Base-by-base conservation (phyloP, 1,140 invertebrate species). In the Pseudomyrmex concolor region DNA sequence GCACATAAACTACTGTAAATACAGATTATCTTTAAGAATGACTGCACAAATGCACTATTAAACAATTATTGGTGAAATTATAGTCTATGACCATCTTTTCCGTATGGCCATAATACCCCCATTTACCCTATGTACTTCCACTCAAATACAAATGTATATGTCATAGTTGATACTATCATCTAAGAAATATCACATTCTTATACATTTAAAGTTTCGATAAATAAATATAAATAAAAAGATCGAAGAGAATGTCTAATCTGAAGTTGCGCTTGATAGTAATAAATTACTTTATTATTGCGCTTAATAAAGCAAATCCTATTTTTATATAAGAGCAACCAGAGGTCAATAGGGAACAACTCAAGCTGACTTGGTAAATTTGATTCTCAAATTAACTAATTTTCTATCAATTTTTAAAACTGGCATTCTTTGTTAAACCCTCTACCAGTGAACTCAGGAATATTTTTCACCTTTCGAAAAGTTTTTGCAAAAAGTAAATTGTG, bases 131-230 rank as follows among this genome's bases (percentile, higher is more conserved):
- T 43, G n/a, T 17, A 13, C 62, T 60, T 54, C 12, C 43, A 54
- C 17, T 10, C 70, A 25, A 70, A 70, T 15, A 68, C 13, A 68
- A 74, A 22, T 71, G 22, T 73, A 51, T 57, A 80, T 54, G 12
- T 66, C 17, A 74, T 77, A 72, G 19, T 76, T 81, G 54, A 51
- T 25, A 48, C 45, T 55, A 74, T 48, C 84, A 51, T 64, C 15
- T 70, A 51, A 59, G 55, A 84, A 22, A 34, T 76, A 60, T 59
- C n/a, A n/a, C 48, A 77, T 78, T 80, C 63, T 81, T 64, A 88
- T 74, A 71, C 22, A 67, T 71, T 57, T 15, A 71, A 70, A 55
- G 7, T 67, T 87, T 86, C 62, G 4, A 25, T 80, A 62, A 12
- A 66, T 5, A 60, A 80, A 80, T 60, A 25, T 48, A 50, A 70